These are phyloP conservation scores for Microctenopoma stevenorrisi DNA, from an alignment of 2,797 vertebrate genomes.

Conservation along the genomic window DNA sequence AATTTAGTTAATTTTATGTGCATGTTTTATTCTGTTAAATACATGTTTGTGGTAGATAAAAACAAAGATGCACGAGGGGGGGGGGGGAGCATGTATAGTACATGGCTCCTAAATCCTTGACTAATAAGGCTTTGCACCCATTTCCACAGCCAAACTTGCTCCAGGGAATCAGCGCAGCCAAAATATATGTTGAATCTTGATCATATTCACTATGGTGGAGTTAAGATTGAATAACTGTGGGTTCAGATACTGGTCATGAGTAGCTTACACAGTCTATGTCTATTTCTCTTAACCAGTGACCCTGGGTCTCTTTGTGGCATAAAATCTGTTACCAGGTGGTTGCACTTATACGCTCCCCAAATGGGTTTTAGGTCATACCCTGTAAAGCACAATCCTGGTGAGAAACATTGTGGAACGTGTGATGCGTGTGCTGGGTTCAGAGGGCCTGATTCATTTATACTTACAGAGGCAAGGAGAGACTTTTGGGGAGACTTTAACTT, in stretches of 20 bases:
- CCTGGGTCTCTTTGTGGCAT: neutral
- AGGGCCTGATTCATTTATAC: neutral
- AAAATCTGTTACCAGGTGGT: neutral
- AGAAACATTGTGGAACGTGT: neutral
- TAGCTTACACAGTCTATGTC: neutral
- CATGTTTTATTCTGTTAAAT: conserved; percentile 27
- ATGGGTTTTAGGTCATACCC: neutral
- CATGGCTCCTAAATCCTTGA: conserved; percentile 64
- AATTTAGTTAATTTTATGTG: neutral
- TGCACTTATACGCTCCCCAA: neutral
- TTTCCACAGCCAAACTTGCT: conserved; percentile 66
- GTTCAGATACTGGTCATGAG: neutral
- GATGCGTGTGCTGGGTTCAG: neutral
- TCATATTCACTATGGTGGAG: neutral
- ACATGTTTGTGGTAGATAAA: neutral
- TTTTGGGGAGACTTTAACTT: neutral
- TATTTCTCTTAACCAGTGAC: neutral
- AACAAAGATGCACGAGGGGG: conserved; percentile 28
- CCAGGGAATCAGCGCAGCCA: conserved; percentile 44
- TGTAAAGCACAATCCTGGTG: neutral
- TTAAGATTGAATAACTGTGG: no score
- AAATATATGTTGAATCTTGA: neutral
- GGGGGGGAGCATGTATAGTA: conserved; percentile 24
- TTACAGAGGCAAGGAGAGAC: neutral
- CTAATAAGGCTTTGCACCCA: conserved; percentile 75